Base-by-base conservation (phyloP, 2,797 vertebrate genomes). In the Alcedo atthis region DNA sequence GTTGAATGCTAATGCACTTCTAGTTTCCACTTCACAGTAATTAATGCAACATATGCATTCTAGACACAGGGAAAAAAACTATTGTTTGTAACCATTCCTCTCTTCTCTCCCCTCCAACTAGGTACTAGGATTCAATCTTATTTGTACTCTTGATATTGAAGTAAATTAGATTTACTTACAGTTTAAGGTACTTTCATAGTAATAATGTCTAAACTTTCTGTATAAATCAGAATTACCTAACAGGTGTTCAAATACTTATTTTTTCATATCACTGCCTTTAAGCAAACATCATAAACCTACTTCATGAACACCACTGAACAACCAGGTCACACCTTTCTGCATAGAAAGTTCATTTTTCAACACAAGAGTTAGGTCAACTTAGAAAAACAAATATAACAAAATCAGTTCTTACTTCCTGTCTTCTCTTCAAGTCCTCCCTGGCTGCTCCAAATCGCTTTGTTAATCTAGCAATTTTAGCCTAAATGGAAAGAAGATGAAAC, bases 401-500 rank as follows among this genome's bases (percentile, higher is more conserved):
- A 85, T 28, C 35, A 85, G 9, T 88, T 81, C 97, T 97, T 98
- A 98, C 98, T 94, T 98, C 98, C 82, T 98, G 98, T 97, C 98
- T 98, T 96, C 98, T 99, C 97, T 98, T 99, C 81, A 97, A 89
- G 96, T 99, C 99, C 85, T 99, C 99, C 10, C 97, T 98, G 46
- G 98, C 98, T 94, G 99, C 98, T 96, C 99, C 99, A 97, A 99
- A 99, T 55, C 99, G 98, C 97, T 99, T 99, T 45, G 98, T 97
- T 89, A 99, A 97, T 87, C 98, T 98, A 16, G 98, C 95, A 74
- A 99, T 98, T 97, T 99, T 99, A 95, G 98, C 98, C 99, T 99
- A 91, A 96, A 95, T 25, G 64, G 40, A 35, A 74, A 70, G 46
- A 87, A 51, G 19, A 79, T 5, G 7, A 83, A 89, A 70, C 26